Base-by-base conservation (phyloP, 2,888 invertebrate species). In the Bruchidius siliquastri region DNA sequence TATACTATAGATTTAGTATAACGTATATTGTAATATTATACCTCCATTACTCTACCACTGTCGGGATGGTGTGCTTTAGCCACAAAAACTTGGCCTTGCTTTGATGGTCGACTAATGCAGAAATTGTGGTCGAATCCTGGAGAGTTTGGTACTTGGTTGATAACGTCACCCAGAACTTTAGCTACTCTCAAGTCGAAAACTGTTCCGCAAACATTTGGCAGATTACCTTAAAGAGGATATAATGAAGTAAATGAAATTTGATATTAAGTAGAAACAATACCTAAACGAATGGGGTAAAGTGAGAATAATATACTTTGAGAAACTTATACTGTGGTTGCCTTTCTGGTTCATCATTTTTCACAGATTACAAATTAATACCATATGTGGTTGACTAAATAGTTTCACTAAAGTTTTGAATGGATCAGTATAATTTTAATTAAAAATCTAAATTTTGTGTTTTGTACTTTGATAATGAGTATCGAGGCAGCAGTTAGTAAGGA, bases 91-190 rank as follows among this genome's bases (percentile, higher is more conserved):
- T 88, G 79, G 68, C 87, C 88, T 77, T 90, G 89, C 2, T 88
- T 85, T 0, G 87, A 87, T n/a, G 88, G 89, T 77, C 88, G 89
- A 0, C 89, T 90, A 30, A 96, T 84, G 82, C 96, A 95, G 83
- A 91, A 96, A 85, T 96, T 96, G 78, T 94, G 88, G 85, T 97
- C 96, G 82, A 91, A 96, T 2, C 96, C 96, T 21, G 90, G 90
- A 22, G 80, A 79, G 30, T 88, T 87, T 0, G 92, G 91, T 72
- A 93, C 88, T 79, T 90, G 88, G 21, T 90, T 86, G 30, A 97
- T 88, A 78, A 92, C 91, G 32, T 91, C 88, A 0, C 91, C 91
- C 20, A 97, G 85, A 21, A 89, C 83, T 71, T 90, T 89, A 0
- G 92, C 89, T 0, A 89, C 88, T 76, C 93, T 89, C 68, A 97